phyloP scores from a whole-genome alignment of 2,888 invertebrate species.

The Alloplasta piceator region DNA sequence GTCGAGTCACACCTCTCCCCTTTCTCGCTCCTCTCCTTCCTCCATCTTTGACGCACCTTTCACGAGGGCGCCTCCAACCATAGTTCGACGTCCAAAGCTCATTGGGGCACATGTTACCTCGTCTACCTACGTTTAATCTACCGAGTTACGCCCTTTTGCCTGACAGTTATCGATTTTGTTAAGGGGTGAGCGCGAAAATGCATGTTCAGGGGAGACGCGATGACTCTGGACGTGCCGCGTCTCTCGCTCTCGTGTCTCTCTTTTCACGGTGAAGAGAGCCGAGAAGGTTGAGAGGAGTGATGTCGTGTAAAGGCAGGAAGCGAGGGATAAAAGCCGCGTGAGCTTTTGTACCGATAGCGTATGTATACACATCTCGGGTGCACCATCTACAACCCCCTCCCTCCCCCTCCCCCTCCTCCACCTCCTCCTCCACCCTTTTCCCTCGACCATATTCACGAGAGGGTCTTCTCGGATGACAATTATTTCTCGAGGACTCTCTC shows the following conservation, averaged over 20 bases:
- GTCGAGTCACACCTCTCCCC: slow-evolving; percentile 59
- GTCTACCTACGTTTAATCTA: too few relatives aligned
- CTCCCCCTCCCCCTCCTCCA: slow-evolving; percentile 1
- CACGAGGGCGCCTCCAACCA: too few relatives aligned
- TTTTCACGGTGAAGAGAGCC: slow-evolving; percentile 13
- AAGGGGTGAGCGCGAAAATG: slow-evolving; percentile 25
- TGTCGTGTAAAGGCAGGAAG: slow-evolving; percentile 45
- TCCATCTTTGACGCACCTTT: too few relatives aligned
- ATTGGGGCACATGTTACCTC: too few relatives aligned
- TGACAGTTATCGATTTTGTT: too few relatives aligned
- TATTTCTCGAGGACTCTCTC: slow-evolving; percentile 73
- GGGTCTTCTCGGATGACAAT: slow-evolving; percentile 76
- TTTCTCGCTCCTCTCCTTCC: too few relatives aligned
- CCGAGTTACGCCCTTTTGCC: too few relatives aligned
- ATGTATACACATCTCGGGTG: slow-evolving; percentile 48
- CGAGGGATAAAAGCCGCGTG: slow-evolving; percentile 54
- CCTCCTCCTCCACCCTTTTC: background rate
- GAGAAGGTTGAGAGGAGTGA: slow-evolving; percentile 57
- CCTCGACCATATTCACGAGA: slow-evolving; percentile 45
- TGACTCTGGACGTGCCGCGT: slow-evolving; percentile 50
- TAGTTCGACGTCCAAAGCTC: too few relatives aligned
- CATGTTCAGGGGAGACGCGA: background rate
- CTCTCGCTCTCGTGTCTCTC: background rate
- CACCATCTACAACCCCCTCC: slow-evolving; percentile 8
- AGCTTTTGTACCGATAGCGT: slow-evolving; percentile 52